Evolutionary conservation across 2,113 vertebrate species (phyloP), one percentile per base, ranked within the genome.

Genomic region (Lophura nycthemera): DNA sequence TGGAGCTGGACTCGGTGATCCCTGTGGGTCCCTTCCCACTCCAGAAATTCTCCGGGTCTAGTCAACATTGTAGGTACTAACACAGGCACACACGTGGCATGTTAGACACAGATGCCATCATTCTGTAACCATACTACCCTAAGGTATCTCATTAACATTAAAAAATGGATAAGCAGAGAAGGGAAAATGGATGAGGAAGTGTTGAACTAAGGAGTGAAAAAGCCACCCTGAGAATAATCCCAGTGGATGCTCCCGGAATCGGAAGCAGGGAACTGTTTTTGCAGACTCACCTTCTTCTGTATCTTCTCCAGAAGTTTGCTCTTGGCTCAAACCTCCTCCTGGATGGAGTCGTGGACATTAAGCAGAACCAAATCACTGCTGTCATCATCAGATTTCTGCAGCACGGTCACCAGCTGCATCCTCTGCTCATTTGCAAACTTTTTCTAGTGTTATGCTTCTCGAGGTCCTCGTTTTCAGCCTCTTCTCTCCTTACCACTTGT

Each of bases 241-340:
- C 25, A 38, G 4, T 29, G 54, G 11, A 40, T 12, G 11, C 5
- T 71, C 30, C 57, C 36, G 13, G 21, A 21, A 10, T 50, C 11
- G 36, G 20, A 5, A 56, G 11, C 12, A 18, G 15, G 56, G 61
- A 83, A 67, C 80, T 52, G 34, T n/a, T 86, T 82, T 48, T 27
- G 32, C 54, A 32, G 59, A 18, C 74, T 92, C 90, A 99, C 98
- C 98, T 99, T 99, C 66, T 94, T 97, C 95, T 99, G 98, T 75
- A 98, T 96, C 94, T 97, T 98, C 93, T 98, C 97, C 96, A 99
- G 95, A 22, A 98, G 94, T 63, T 97, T 98, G 96, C 91, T 98
- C 95, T 99, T 99, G 92, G 97, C 98, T 61, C 96, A 79, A 27
- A 98, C 97, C 90, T 99, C 98, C 63, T 99, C 98, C 96, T 99